phyloP scores from a whole-genome alignment of 2,888 invertebrate species.

The Limnephilus marmoratus region DNA sequence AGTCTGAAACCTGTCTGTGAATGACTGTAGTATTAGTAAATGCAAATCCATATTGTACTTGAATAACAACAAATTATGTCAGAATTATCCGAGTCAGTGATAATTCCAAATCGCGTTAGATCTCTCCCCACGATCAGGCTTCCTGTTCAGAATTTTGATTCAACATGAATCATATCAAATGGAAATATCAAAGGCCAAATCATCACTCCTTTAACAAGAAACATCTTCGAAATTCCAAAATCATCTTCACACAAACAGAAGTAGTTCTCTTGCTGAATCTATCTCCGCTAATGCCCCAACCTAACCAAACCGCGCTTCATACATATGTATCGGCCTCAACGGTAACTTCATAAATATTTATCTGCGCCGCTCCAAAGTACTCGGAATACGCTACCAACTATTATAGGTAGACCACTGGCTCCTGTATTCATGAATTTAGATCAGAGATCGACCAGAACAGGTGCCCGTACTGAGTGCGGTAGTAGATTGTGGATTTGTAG shows the following conservation, averaged over 20 bases:
- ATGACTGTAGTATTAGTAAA: not conserved
- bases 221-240: not conserved
- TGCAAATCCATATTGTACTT: not conserved
- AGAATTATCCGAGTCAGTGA: not conserved
- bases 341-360: slow-evolving; percentile 51
- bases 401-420: not conserved
- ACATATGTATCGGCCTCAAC: slow-evolving; percentile 37
- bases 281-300: not conserved
- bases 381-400: not conserved
- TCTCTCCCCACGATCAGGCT: not conserved
- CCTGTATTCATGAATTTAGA: slow-evolving; percentile 63
- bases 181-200: not conserved
- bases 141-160: not conserved
- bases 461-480: not conserved
- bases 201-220: not conserved
- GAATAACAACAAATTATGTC: not conserved
- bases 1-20: not conserved
- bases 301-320: slow-evolving; percentile 15
- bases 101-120: not conserved
- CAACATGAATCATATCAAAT: not conserved
- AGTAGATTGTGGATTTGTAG: not conserved
- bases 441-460: slow-evolving; percentile 55
- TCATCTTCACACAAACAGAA: not conserved
- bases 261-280: not conserved
- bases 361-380: slow-evolving; percentile 30